Evolutionary conservation across 2,113 vertebrate species (phyloP).

Genomic region (Mixornis gularis): DNA sequence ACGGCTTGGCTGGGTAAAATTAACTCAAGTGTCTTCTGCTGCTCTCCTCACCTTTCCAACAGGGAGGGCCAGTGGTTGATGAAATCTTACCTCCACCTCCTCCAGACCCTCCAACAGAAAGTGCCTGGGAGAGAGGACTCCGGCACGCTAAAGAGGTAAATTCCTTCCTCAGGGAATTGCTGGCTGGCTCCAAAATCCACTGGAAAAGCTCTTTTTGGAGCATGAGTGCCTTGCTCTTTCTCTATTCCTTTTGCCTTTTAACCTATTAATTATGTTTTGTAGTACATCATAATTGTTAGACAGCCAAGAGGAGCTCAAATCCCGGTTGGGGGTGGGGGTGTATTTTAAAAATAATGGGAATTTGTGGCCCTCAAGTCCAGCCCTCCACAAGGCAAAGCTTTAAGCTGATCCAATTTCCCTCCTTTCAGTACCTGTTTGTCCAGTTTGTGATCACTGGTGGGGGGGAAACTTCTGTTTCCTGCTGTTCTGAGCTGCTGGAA

Average conservation of each 20-base stretch:
- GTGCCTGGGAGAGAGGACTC: constrained; percentile 96
- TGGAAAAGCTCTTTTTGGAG: neutral
- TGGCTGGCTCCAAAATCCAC: neutral
- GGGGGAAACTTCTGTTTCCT: neutral
- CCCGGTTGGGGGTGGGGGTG: neutral
- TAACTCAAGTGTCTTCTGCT: neutral
- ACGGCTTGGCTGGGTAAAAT: neutral
- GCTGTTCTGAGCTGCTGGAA: neutral
- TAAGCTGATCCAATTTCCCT: neutral
- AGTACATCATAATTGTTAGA: neutral
- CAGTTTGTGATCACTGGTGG: neutral
- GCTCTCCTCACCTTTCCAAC: neutral
- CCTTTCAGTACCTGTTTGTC: neutral
- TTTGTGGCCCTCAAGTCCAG: neutral
- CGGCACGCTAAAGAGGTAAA: constrained; percentile 94
- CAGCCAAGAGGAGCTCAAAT: neutral
- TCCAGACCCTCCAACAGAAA: constrained; percentile 92
- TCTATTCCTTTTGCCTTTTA: neutral
- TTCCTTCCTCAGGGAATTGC: neutral
- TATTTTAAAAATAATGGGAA: neutral
- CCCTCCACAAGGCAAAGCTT: neutral
- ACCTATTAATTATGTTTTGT: accelerated
- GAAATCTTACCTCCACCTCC: constrained; percentile 92
- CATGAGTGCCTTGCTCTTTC: neutral
- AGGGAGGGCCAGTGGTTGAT: constrained; percentile 88